Conservation (phyloP, 2,888 invertebrate species). For the Hipparchia semele region DNA sequence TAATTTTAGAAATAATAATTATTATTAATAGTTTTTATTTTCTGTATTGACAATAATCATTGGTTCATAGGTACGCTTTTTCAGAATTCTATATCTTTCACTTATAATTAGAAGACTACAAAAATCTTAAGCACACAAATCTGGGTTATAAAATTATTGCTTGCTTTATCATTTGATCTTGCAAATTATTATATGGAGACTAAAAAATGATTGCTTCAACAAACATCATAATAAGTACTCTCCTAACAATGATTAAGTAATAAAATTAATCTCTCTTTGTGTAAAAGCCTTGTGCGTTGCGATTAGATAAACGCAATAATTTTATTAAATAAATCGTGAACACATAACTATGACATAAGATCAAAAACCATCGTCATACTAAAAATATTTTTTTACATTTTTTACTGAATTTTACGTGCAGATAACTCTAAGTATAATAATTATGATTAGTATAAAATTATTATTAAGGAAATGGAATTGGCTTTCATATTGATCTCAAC, state of each 20-base stretch:
- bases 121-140: no score
- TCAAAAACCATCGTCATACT: no score
- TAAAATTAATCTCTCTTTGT: neutral
- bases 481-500: constrained; percentile 69
- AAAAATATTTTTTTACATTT: constrained; percentile 27
- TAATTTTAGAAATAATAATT: no score
- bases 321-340: constrained; percentile 10
- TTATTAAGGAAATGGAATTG: constrained; percentile 47
- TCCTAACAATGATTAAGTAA: neutral
- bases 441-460: constrained; percentile 22
- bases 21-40: no score
- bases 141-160: no score
- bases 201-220: neutral
- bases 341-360: no score
- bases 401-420: constrained; percentile 1
- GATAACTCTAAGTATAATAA: neutral
- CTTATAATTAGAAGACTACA: no score
- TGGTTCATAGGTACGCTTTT: no score
- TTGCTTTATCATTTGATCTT: no score
- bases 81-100: no score
- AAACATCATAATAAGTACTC: neutral
- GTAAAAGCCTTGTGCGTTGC: neutral
- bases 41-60: no score
- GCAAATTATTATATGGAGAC: no score
- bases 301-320: constrained; percentile 28